Evolutionary conservation across 2,113 vertebrate species (phyloP).

Genomic region (Chionomys nivalis): DNA sequence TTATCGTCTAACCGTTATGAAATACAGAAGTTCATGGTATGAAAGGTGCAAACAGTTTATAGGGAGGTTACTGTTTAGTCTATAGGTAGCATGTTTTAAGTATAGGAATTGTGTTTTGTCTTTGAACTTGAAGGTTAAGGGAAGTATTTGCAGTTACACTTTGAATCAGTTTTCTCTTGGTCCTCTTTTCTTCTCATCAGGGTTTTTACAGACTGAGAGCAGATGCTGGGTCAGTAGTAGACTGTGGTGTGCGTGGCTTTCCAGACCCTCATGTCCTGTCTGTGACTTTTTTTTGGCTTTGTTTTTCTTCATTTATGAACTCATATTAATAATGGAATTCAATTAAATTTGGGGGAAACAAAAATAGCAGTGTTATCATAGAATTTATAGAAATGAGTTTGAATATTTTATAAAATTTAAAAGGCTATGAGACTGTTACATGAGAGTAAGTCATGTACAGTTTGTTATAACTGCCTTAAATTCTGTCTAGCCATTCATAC

Average conservation of each 20-base stretch:
- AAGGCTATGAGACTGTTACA: not conserved
- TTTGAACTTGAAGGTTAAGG: not conserved
- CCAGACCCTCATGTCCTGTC: not conserved
- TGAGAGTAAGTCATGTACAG: slow-evolving; percentile 6
- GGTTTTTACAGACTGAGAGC: slow-evolving; percentile 21
- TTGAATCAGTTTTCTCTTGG: slow-evolving; percentile 10
- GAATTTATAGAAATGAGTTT: slow-evolving; percentile 39
- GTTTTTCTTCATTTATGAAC: slow-evolving; percentile 42
- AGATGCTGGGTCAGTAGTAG: not conserved
- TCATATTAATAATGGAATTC: not conserved
- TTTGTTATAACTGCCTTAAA: not conserved
- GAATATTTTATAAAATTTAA: slow-evolving; percentile 46
- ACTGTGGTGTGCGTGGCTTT: not conserved
- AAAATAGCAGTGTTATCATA: not conserved
- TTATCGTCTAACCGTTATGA: slow-evolving; percentile 13
- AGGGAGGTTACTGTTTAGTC: not conserved
- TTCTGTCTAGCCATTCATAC: not conserved
- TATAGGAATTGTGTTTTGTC: slow-evolving; percentile 22
- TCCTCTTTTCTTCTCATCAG: not conserved
- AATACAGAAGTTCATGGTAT: slow-evolving; percentile 16
- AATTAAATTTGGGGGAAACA: not conserved
- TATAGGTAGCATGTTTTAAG: not conserved
- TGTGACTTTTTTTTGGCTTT: not conserved
- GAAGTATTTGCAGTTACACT: not conserved
- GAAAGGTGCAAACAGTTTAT: not conserved